These are phyloP conservation scores for Girardia tigrina DNA, from an alignment of 2,888 invertebrate genomes.

Conservation along the genomic window DNA sequence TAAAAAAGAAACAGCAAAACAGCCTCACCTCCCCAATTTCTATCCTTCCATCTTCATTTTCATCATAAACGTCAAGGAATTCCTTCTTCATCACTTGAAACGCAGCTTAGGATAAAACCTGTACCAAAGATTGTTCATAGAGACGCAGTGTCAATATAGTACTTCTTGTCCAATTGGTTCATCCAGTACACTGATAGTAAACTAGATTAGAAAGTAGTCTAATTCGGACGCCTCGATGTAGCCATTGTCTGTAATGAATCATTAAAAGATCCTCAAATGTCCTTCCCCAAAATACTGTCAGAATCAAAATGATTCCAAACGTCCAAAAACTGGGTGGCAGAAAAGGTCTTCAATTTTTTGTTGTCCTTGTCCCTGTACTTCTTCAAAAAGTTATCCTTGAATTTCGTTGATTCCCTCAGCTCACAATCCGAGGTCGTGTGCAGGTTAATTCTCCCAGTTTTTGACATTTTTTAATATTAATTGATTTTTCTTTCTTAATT, in stretches of 20 bases:
- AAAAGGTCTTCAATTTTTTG: background rate
- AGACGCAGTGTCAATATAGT: background rate
- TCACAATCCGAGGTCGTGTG: background rate
- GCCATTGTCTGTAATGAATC: background rate
- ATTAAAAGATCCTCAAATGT: background rate
- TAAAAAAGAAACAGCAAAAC: background rate
- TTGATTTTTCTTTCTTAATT: too few relatives aligned
- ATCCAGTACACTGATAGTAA: background rate
- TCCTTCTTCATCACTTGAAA: constrained; percentile 62
- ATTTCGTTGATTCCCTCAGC: background rate
- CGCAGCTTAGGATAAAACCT: background rate
- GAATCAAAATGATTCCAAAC: constrained; percentile 4
- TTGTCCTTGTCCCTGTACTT: background rate
- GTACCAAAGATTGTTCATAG: background rate
- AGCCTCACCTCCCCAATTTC: constrained; percentile 66
- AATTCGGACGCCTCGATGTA: constrained; percentile 8
- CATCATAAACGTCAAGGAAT: constrained; percentile 73
- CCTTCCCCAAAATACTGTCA: background rate
- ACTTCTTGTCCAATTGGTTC: background rate
- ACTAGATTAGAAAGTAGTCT: background rate
- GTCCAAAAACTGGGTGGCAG: background rate
- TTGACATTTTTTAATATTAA: too few relatives aligned
- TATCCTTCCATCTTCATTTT: constrained; percentile 75
- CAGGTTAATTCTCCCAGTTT: background rate
- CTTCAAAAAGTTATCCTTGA: background rate